Base-by-base conservation (phyloP, 1,140 invertebrate genomes). In the Gonioctena quinquepunctata region DNA sequence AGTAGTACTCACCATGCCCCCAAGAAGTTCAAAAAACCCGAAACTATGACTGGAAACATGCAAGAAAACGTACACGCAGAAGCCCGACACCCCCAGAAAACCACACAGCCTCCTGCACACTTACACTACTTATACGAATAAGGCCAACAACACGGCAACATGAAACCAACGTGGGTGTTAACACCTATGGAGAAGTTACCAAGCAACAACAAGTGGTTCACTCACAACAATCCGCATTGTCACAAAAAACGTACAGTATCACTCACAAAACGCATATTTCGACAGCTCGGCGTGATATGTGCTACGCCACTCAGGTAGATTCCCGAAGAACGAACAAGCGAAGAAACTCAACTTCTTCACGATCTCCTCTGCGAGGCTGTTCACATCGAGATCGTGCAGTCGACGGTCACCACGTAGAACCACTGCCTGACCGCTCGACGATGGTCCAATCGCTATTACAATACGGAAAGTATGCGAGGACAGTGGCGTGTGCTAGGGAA, bases 171-270 rank as follows among this genome's bases (percentile, higher is more conserved):
- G 16, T 27, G 52, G 52, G 50, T 52, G 56, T 68, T 60, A 42
- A 28, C 50, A n/a, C 23, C 52, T 16, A 18, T 21, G 33, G 8
- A 13, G 21, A 22, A 69, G 68, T 69, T 64, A 57, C 69, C 69
- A 70, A 62, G 69, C 69, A 70, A 70, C 69, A 70, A 70, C 61
- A 65, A 63, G 67, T 69, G 57, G 19, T 26, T 66, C 69, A 70
- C 68, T 70, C 27, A 70, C 69, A 70, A 70, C 69, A 70, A 19
- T 62, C 33, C 33, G n/a, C n/a, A n/a, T n/a, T n/a, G n/a, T n/a
- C n/a, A n/a, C n/a, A n/a, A n/a, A n/a, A n/a, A n/a, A n/a, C n/a
- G n/a, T n/a, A n/a, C n/a, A n/a, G n/a, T n/a, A n/a, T n/a, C n/a
- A n/a, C n/a, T n/a, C n/a, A n/a, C n/a, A n/a, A n/a, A n/a, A n/a